Base-by-base conservation (phyloP, 2,888 invertebrate species). In the Lobophora halterata region DNA sequence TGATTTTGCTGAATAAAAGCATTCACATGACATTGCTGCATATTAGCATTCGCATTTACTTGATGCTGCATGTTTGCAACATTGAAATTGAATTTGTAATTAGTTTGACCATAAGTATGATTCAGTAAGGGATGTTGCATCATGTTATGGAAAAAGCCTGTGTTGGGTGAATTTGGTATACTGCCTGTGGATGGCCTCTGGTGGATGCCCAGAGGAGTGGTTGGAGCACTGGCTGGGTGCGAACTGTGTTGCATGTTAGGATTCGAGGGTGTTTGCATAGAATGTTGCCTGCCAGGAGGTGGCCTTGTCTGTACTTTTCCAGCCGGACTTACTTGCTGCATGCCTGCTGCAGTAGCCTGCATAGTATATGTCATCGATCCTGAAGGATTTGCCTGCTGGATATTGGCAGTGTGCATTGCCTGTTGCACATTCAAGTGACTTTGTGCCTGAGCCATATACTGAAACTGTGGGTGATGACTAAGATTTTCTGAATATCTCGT, bases 91-190 rank as follows among this genome's bases (percentile, higher is more conserved):
- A 14, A 14, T 16, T 32, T 31, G 19, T 28, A 42, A 32, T 36
- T 28, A 25, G 24, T 32, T 42, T 42, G 42, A 2, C 16, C 28
- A 36, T 43, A 71, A 20, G 71, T 58, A 30, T 76, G 65, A 45
- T 62, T 72, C 6, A 86, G 56, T 39, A 86, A 58, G 11, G 86
- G 86, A 61, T 87, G 86, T 61, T 86, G 81, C 65, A 82, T 61
- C 35, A 72, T 69, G 71, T 86, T 86, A 62, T 83, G 79, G 25
- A 52, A 50, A 26, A 47, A 49, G 12, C 53, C 49, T 30, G 52
- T 32, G 20, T 49, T 53, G 12, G 53, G 53, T n/a, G 53, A 53
- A 34, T 50, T 58, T 28, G 66, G 65, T 27, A 58, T 53, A 51
- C 61, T 65, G 9, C 54, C 30, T 11, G 58, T 55, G 10, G 36